These are phyloP conservation scores for Popillia japonica DNA, from an alignment of 1,140 invertebrate genomes.

Conservation along the genomic window DNA sequence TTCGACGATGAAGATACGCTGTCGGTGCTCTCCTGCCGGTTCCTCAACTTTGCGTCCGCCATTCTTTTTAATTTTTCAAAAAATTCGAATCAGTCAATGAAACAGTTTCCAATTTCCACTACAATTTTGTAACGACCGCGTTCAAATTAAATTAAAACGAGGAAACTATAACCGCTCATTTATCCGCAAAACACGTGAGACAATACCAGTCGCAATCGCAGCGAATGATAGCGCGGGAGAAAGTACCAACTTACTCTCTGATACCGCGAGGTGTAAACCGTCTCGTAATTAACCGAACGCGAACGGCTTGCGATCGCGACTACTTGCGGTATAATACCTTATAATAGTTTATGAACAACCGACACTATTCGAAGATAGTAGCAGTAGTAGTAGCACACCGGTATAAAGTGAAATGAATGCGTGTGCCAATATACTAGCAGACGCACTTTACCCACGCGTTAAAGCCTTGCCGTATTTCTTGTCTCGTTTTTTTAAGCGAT, in stretches of 20 bases:
- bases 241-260: background rate
- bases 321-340: background rate
- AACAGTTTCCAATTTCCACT: too few species aligned
- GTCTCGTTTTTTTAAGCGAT: background rate
- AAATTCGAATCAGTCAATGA: too few species aligned
- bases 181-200: background rate
- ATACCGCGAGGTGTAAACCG: background rate
- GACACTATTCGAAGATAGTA: background rate
- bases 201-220: background rate
- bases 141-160: background rate
- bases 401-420: background rate
- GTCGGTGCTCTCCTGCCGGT: slow-evolving; percentile 54
- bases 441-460: slow-evolving; percentile 24
- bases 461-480: background rate
- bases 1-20: slow-evolving; percentile 48
- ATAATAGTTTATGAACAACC: background rate
- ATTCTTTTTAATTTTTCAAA: slow-evolving; percentile 41
- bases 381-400: background rate
- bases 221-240: background rate
- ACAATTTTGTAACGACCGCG: background rate
- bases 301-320: background rate
- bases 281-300: background rate
- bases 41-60: slow-evolving; percentile 55
- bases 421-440: background rate
- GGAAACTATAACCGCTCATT: background rate